Conservation (phyloP, 2,888 invertebrate genomes). For the Drosophila pseudotakahashii region DNA sequence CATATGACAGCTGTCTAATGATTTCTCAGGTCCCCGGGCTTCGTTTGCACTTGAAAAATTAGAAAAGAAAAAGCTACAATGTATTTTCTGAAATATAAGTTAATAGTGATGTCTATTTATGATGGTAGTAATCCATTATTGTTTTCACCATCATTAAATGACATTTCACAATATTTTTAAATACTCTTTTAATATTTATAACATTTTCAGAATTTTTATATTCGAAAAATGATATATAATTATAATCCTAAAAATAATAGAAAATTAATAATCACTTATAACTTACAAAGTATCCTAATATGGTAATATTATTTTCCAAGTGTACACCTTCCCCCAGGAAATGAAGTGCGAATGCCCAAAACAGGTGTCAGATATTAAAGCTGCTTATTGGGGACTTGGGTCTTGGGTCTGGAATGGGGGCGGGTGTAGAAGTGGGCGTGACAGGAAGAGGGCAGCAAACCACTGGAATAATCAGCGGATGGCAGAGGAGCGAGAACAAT, state of each 20-base stretch:
- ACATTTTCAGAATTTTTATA: too few species aligned
- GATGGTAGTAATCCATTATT: too few species aligned
- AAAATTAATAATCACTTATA: too few species aligned
- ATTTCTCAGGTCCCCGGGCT: conserved; percentile 29
- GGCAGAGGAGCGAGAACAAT: conserved; percentile 19
- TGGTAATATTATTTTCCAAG: not conserved
- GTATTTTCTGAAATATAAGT: too few species aligned
- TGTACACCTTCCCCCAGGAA: conserved; percentile 10
- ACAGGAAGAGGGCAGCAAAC: conserved; percentile 28
- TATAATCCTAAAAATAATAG: too few species aligned
- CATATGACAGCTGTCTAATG: conserved; percentile 53
- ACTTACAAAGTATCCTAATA: too few species aligned
- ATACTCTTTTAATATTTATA: too few species aligned
- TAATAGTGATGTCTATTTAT: too few species aligned
- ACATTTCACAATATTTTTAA: too few species aligned
- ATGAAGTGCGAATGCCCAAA: conserved; percentile 56
- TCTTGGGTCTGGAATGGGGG: not conserved
- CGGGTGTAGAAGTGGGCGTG: not conserved
- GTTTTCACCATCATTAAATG: too few species aligned
- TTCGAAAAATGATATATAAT: too few species aligned
- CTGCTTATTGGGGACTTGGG: conserved; percentile 20
- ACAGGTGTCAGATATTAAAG: conserved; percentile 63
- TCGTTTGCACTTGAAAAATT: not conserved
- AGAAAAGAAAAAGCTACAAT: not conserved
- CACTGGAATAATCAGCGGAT: conserved; percentile 46